Base-by-base conservation (phyloP, 2,797 vertebrate genomes). In the Microctenopoma stevenorrisi region DNA sequence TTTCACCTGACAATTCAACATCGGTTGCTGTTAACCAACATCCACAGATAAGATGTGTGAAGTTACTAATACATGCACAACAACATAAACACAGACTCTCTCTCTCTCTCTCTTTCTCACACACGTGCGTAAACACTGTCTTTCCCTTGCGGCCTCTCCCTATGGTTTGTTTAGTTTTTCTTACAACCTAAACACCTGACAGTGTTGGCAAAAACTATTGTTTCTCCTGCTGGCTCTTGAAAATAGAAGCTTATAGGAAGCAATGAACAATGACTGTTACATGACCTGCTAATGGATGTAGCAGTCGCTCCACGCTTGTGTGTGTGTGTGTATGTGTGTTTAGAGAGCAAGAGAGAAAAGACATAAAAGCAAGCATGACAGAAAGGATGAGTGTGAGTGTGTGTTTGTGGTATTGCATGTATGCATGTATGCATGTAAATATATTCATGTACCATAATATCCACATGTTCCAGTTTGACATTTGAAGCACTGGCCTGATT, bases 181-280 rank as follows among this genome's bases (percentile, higher is more conserved):
- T 61, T 68, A 37, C 11, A 26, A 59, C 63, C 43, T 67, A 67
- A 72, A 88, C 88, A 92, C 86, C 86, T 91, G 87, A 91, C 80
- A 64, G 71, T 70, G 66, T 74, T 46, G 55, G 58, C 50, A 28
- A 79, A 49, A 16, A 38, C 79, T 68, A 89, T 92, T 93, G 93
- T 93, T 93, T 51, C 78, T 86, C 68, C 58, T 66, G 48, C 61
- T 81, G 86, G 75, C 84, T 83, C 77, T 92, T 89, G 86, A 89
- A 94, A 92, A 92, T 87, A 93, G 88, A 86, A 86, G 75, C 88
- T 81, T 87, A 91, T 93, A 89, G 85, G 89, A 92, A 93, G 92
- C 88, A 91, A 92, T 93, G 92, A 93, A 94, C 93, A 94, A 92
- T 95, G 93, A 94, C 93, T 94, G 89, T 88, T 93, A 86, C 90